phyloP scores from a whole-genome alignment of 2,797 vertebrate species.

The Chromis chromis region DNA sequence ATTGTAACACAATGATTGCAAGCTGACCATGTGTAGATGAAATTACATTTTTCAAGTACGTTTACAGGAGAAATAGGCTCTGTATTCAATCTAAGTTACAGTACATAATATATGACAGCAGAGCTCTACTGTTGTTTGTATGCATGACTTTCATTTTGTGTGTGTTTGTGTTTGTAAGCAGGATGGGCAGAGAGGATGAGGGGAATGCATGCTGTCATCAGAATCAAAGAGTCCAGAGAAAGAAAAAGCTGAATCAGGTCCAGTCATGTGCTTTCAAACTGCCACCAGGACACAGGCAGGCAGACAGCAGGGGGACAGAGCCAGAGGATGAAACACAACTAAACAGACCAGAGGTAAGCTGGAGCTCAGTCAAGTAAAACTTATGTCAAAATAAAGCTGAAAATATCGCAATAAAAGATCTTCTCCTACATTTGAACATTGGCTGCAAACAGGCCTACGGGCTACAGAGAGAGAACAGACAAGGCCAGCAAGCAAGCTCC shows the following conservation, averaged over 20 bases:
- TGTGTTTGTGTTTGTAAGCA: constrained; percentile 62
- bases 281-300: constrained; percentile 49
- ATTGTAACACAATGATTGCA: not conserved
- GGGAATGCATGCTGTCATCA: constrained; percentile 87
- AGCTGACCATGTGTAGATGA: not conserved
- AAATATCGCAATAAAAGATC: constrained; percentile 16
- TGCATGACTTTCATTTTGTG: constrained; percentile 54
- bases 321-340: constrained; percentile 36
- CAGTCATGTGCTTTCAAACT: constrained; percentile 76
- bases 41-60: not conserved
- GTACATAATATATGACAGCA: constrained; percentile 37
- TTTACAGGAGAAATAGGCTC: not conserved
- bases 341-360: constrained; percentile 31
- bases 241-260: constrained; percentile 85
- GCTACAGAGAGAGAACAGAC: constrained; percentile 35
- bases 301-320: constrained; percentile 32
- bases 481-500: constrained; percentile 37
- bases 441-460: constrained; percentile 32
- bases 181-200: constrained; percentile 55
- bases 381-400: constrained; percentile 30
- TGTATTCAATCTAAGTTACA: not conserved
- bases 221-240: constrained; percentile 79
- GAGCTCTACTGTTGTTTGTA: constrained; percentile 19
- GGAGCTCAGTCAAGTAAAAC: constrained; percentile 18
- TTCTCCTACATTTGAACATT: constrained; percentile 22